Evolutionary conservation across 2,888 invertebrate species (phyloP).

Genomic region (Euphydryas editha): DNA sequence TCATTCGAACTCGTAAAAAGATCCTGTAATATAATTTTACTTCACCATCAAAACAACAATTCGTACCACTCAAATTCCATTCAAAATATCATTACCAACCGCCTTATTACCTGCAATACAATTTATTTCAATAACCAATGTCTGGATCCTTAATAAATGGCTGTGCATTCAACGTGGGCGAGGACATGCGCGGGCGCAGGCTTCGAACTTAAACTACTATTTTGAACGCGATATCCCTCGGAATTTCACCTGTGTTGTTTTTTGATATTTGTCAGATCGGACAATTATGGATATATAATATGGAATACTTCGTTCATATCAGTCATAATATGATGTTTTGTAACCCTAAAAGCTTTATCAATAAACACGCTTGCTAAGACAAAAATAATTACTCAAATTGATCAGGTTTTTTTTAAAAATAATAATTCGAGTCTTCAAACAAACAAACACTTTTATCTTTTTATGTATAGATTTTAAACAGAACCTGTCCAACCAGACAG

Average conservation of each 20-base stretch:
- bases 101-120: slow-evolving; percentile 7
- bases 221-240: slow-evolving; percentile 2
- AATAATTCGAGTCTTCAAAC: too few relatives aligned
- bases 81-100: slow-evolving; percentile 4
- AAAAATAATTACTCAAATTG: too few relatives aligned
- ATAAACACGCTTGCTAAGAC: too few relatives aligned
- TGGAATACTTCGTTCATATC: too few relatives aligned
- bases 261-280: too few relatives aligned
- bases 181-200: slow-evolving; percentile 26
- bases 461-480: slow-evolving; percentile 1
- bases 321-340: too few relatives aligned
- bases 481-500: slow-evolving; percentile 18
- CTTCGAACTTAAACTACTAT: slow-evolving; percentile 10
- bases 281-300: too few relatives aligned
- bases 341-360: too few relatives aligned
- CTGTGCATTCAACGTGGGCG: slow-evolving; percentile 41
- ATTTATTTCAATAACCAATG: slow-evolving; percentile 36
- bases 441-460: too few relatives aligned
- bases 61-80: neutral
- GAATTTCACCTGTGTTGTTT: too few relatives aligned
- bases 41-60: neutral
- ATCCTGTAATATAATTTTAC: neutral
- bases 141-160: slow-evolving; percentile 41
- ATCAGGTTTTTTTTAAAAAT: too few relatives aligned
- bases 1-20: neutral